Conservation (phyloP, 92 coral and sea anemone genomes). For the Umimayanthus chanpuru region DNA sequence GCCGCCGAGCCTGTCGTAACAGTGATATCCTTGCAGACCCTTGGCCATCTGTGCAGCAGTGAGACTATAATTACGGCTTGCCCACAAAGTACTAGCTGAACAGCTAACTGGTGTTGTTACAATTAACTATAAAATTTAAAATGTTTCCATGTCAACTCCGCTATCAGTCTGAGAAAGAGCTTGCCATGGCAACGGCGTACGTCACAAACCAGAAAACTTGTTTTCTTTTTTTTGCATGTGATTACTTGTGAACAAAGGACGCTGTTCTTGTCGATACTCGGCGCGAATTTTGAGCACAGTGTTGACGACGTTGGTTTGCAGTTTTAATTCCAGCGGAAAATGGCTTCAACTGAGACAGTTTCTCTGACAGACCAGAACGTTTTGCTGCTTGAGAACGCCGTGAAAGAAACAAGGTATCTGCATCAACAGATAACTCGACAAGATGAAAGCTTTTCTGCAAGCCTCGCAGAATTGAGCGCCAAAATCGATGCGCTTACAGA, state of each 20-base stretch:
- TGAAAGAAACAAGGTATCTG: neutral
- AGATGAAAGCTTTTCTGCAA: neutral
- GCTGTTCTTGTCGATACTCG: neutral
- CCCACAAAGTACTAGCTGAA: too few relatives aligned
- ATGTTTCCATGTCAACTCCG: neutral
- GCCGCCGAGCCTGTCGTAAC: too few relatives aligned
- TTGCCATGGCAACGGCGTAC: conserved; percentile 1
- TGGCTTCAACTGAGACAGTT: conserved; percentile 5
- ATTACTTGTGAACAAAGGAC: neutral
- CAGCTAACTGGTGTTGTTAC: too few relatives aligned
- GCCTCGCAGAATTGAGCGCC: neutral
- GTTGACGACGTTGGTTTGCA: neutral
- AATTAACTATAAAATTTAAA: too few relatives aligned
- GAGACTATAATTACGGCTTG: too few relatives aligned
- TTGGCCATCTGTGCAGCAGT: too few relatives aligned
- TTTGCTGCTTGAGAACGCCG: neutral
- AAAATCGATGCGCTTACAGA: conserved; percentile 9
- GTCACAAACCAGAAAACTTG: conserved; percentile 27
- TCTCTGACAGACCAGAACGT: neutral
- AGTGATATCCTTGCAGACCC: too few relatives aligned
- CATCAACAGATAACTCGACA: neutral
- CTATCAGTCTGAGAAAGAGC: neutral
- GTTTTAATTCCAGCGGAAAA: neutral
- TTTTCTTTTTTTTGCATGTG: neutral
- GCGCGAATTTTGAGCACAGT: conserved; percentile 11